phyloP scores from a whole-genome alignment of 2,113 vertebrate species.

The Saiga tatarica region DNA sequence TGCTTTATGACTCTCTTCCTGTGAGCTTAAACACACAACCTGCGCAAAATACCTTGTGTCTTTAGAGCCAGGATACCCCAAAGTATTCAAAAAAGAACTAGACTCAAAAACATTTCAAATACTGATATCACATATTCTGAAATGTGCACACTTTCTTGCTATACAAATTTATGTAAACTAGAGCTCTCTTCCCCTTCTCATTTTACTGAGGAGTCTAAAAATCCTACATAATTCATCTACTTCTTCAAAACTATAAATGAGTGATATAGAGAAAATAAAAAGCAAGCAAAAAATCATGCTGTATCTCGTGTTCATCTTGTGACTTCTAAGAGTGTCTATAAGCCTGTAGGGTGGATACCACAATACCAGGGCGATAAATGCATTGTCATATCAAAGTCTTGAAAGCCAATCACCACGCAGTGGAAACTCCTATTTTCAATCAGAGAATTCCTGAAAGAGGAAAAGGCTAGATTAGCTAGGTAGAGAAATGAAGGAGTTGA shows the following conservation, averaged over 20 bases:
- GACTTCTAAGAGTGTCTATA: neutral
- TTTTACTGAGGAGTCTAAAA: conserved; percentile 1
- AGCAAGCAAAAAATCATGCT: neutral
- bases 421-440: neutral
- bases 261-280: neutral
- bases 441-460: neutral
- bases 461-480: neutral
- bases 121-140: neutral
- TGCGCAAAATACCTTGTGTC: neutral
- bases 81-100: neutral
- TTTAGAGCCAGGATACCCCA: neutral
- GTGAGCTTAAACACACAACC: conserved; percentile 15
- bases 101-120: neutral
- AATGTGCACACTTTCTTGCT: neutral
- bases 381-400: neutral
- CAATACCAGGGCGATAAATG: neutral
- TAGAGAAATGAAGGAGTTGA: neutral
- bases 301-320: neutral
- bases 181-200: neutral
- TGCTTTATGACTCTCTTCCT: conserved; percentile 20
- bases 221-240: neutral
- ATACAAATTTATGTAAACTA: neutral
- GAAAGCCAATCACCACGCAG: neutral
- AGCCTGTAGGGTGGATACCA: neutral
- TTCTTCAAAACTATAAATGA: neutral